Evolutionary conservation across 2,888 invertebrate genomes (phyloP), one percentile per base, ranked within the genome.

Genomic region (Drosophila melanosoma): DNA sequence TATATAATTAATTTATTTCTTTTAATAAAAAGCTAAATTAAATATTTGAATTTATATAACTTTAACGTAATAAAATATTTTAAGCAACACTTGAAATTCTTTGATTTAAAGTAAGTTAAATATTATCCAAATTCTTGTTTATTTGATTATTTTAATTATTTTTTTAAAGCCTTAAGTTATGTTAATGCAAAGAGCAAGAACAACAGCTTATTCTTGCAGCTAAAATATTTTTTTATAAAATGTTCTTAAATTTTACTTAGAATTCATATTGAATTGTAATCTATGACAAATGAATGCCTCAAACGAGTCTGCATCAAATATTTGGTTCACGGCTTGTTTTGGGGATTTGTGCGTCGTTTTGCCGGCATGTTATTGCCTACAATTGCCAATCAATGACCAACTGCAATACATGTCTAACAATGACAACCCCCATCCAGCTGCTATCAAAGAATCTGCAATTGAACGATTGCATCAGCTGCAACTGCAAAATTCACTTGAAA

Each of bases 401-500:
- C 26, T 65, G 74, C 59, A 51, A 42, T 20, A 51, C 62, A 62
- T 69, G 56, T 1, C 74, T 33, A 66, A 48, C 58, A 61, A 36
- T 23, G n/a, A 35, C 32, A 20, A 45, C 11, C 36, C 29, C 45
- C n/a, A 0, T n/a, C 33, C 40, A 6, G 3, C 26, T 1, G 12
- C 32, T 7, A 33, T 29, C 52, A 38, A 60, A 29, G 29, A 33
- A 52, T 53, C 33, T 42, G 35, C 26, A n/a, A 54, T 59, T 61
- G 65, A 76, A 66, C 66, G 58, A 66, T 76, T 66, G 75, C 71
- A 72, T 63, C 76, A 62, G 66, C 52, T 64, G 66, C 59, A 64
- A 58, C 58, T 49, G 53, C 54, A 51, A 76, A 81, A 79, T 76
- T 69, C 80, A 82, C 73, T 73, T 76, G 64, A 66, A 60, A 69